A percentile compares a stretch with the other conserved stretches of the same genome.
These are phyloP conservation scores for Hemistola chrysoprasaria DNA, from an alignment of 2,888 invertebrate species.

Conservation along the genomic window DNA sequence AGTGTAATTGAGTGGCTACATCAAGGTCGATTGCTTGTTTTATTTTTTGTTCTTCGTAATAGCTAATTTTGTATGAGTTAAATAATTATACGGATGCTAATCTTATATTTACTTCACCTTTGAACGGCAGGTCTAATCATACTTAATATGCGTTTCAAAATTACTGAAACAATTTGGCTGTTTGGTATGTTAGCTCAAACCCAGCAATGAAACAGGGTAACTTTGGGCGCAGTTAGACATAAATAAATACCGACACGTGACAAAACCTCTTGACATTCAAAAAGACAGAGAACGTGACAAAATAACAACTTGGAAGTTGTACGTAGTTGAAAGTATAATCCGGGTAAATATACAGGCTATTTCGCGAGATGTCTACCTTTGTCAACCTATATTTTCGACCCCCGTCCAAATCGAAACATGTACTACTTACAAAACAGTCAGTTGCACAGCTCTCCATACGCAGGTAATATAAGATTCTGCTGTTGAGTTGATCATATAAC, in stretches of 20 bases:
- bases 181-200: no score
- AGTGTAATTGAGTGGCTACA: slow-evolving; percentile 24
- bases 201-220: no score
- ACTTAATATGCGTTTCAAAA: no score
- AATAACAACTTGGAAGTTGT: slow-evolving; percentile 19
- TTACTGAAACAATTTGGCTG: no score
- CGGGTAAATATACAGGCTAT: slow-evolving; percentile 17
- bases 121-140: no score
- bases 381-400: slow-evolving; percentile 19
- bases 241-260: no score
- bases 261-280: slow-evolving; percentile 10
- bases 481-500: no score
- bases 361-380: slow-evolving; percentile 23
- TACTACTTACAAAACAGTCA: neutral
- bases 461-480: neutral
- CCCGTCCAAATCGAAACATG: neutral
- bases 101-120: neutral
- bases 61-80: slow-evolving; percentile 2
- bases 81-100: neutral
- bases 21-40: slow-evolving; percentile 24
- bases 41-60: slow-evolving; percentile 6
- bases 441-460: slow-evolving; percentile 1
- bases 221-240: no score
- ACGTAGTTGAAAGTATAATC: slow-evolving; percentile 16
- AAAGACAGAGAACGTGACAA: slow-evolving; percentile 19